phyloP scores from a whole-genome alignment of 2,113 vertebrate species.

The Cinclus mexicanus region DNA sequence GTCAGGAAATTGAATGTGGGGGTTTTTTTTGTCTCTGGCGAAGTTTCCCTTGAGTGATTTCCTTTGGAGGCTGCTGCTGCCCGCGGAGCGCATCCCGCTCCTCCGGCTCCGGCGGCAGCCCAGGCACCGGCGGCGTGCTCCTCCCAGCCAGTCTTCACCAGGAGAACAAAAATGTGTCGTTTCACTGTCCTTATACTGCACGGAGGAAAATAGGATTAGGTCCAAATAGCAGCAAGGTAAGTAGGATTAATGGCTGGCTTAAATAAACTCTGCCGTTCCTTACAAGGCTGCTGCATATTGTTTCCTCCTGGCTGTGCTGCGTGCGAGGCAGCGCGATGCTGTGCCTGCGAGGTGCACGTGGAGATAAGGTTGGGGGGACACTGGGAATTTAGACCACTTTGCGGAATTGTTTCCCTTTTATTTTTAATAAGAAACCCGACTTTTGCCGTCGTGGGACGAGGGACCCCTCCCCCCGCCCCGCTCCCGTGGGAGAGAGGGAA shows the following conservation, averaged over 20 bases:
- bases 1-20: constrained; percentile 73
- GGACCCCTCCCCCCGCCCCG: background rate
- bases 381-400: background rate
- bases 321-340: constrained; percentile 2
- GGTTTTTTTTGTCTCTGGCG: constrained; percentile 63
- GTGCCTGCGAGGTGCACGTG: constrained; percentile 31
- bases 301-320: constrained; percentile 32
- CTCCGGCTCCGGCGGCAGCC: background rate
- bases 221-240: constrained; percentile 73
- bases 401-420: background rate
- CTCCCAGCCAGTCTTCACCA: background rate
- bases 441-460: background rate
- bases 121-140: background rate
- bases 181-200: constrained; percentile 47
- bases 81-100: background rate
- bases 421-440: background rate
- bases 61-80: constrained; percentile 74
- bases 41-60: constrained; percentile 83
- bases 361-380: background rate
- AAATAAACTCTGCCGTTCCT: constrained; percentile 33
- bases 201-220: constrained; percentile 75
- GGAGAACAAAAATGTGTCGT: constrained; percentile 40
- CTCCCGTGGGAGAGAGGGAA: background rate
- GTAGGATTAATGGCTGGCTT: constrained; percentile 68
- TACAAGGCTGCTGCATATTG: constrained; percentile 22